Evolutionary conservation across 2,797 vertebrate genomes (phyloP), one percentile per base, ranked within the genome.

Genomic region (Petrocephalus schoutedeni): DNA sequence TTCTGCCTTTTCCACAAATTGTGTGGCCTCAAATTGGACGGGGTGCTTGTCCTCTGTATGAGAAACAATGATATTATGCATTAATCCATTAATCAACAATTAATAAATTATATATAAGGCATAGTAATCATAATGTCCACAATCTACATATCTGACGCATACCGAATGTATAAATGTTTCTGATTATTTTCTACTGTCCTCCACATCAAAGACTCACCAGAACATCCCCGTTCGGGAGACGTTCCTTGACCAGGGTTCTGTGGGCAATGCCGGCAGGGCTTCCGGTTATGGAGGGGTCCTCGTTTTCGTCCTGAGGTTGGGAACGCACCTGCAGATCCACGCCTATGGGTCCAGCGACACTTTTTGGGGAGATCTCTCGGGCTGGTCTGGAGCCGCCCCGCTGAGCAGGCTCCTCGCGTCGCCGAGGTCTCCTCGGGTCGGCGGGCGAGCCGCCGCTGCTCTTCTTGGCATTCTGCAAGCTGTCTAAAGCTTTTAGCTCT

Each of bases 1-100:
- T 96, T 96, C 92, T 97, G 97, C 93, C 97, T 99, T 93, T 92
- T 96, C 97, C 97, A 99, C 45, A 92, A 92, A 93, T 94, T 96
- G 93, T 96, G 96, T 41, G 97, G 96, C 91, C 96, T 98, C 91
- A 97, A 91, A 16, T 95, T 95, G 89, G 94, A 93, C 87, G 94
- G 92, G 91, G 95, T 92, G 0, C 93, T 93, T 89, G 93, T 91
- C 90, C 94, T 97, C 97, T 99, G 94, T 83, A 54, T 1, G 57
- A 85, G 92, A 89, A 71, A 91, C 90, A 94, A 41, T 51, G 51
- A 86, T 61, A 23, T 7, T 23, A 45, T 4, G 3, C 3, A 64
- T 61, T 28, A 61, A 86, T 28, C 1, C 28, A 28, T 86, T 8
- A 86, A 58, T 28, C 36, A 21, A 0, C 0, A 49, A 64, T 3